These are phyloP conservation scores for Cryptocephalus primarius DNA, from an alignment of 2,888 invertebrate species.

Conservation along the genomic window DNA sequence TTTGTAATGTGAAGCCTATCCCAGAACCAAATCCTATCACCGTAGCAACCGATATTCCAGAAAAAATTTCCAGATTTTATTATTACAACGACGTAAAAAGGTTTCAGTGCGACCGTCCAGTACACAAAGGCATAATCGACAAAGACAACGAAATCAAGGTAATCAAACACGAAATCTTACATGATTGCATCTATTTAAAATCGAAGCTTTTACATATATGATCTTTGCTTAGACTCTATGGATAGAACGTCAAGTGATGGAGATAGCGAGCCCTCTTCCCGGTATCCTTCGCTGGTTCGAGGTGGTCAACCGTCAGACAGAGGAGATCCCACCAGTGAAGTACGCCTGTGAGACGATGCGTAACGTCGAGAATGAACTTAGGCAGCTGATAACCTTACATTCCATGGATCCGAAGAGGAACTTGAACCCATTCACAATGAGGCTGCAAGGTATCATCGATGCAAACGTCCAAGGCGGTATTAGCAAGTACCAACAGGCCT, in stretches of 20 bases:
- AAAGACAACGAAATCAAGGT: conserved; percentile 92
- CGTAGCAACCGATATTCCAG: conserved; percentile 57
- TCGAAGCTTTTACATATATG: neutral
- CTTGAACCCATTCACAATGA: conserved; percentile 87
- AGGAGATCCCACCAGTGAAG: conserved; percentile 72
- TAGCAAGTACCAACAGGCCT: conserved; percentile 90
- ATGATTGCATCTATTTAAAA: too few species aligned
- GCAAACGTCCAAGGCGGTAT: conserved; percentile 94
- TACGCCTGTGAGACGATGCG: conserved; percentile 91
- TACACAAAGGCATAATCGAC: conserved; percentile 82
- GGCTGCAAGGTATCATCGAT: conserved; percentile 81
- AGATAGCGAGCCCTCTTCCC: conserved; percentile 73
- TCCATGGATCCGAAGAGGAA: conserved; percentile 71
- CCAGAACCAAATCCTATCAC: conserved; percentile 52
- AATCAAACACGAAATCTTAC: conserved; percentile 7
- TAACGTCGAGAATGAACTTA: conserved; percentile 75
- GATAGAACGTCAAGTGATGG: conserved; percentile 84
- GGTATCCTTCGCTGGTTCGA: conserved; percentile 93
- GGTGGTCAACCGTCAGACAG: conserved; percentile 62
- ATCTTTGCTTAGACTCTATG: conserved; percentile 60
- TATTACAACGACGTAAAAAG: conserved; percentile 82
- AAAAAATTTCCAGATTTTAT: conserved; percentile 81
- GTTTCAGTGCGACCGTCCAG: conserved; percentile 82
- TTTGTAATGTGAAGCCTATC: conserved; percentile 87
- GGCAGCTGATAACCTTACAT: conserved; percentile 69